Percentiles rank a stretch among this genome's conserved stretches.
Evolutionary conservation across 2,797 vertebrate species (phyloP).

Genomic region (Phyllotis vaccarum): DNA sequence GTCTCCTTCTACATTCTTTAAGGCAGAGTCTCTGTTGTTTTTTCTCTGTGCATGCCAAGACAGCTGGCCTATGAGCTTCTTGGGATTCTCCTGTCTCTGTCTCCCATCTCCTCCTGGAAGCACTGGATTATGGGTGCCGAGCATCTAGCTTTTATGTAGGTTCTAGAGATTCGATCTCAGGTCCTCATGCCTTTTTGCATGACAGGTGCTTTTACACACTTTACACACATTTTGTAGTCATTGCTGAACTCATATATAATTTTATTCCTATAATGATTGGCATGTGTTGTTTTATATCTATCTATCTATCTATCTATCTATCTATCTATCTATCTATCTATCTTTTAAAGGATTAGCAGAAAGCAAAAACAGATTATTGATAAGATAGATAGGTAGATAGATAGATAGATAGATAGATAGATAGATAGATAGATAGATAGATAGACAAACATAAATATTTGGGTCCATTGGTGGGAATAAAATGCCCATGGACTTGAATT

Average conservation of each 20-base stretch:
- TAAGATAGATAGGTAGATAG: too few species aligned
- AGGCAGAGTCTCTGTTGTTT: background rate
- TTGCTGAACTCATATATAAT: too few species aligned
- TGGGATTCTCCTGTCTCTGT: background rate
- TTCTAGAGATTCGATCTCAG: background rate
- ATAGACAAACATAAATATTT: background rate
- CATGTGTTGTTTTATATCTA: background rate
- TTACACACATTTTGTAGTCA: background rate
- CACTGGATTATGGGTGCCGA: background rate
- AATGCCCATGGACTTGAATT: background rate
- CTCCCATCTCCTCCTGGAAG: background rate
- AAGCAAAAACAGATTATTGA: too few species aligned
- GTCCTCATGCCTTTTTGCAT: background rate
- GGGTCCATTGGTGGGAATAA: too few species aligned
- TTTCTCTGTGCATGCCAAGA: background rate
- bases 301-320: too few species aligned
- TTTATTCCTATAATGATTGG: background rate
- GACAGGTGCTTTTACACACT: background rate
- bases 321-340: too few species aligned
- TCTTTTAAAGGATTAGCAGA: too few species aligned
- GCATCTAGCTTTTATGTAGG: background rate
- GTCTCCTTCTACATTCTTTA: background rate
- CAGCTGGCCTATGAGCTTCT: background rate
- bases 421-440: too few species aligned
- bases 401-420: too few species aligned